These are phyloP conservation scores for Doryteuthis pealeii DNA, from an alignment of 1,140 invertebrate species.

Conservation along the genomic window DNA sequence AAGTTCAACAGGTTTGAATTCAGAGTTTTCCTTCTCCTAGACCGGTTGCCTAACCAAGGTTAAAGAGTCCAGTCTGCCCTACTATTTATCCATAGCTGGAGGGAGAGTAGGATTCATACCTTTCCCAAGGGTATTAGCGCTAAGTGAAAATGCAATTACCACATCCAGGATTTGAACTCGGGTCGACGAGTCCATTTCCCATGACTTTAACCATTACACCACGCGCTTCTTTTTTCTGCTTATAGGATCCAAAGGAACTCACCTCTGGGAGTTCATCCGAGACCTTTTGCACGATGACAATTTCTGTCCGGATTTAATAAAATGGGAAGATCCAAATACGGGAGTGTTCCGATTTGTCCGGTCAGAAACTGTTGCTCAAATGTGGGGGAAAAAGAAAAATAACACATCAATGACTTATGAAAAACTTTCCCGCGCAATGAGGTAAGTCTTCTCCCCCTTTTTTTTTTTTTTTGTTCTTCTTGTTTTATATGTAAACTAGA, in stretches of 20 bases:
- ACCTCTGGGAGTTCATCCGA: constrained; percentile 57
- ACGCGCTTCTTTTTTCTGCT: too few species aligned
- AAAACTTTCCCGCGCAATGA: constrained; percentile 89
- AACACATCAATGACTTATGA: constrained; percentile 93
- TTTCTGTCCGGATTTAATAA: constrained; percentile 62
- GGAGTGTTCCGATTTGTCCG: constrained; percentile 85
- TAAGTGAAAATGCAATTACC: too few species aligned
- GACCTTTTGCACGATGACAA: constrained; percentile 51
- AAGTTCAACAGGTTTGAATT: too few species aligned
- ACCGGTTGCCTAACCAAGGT: too few species aligned
- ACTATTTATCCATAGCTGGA: too few species aligned
- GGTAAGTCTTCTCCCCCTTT: constrained; percentile 61
- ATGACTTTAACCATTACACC: too few species aligned
- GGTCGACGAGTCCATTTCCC: too few species aligned
- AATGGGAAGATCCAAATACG: constrained; percentile 84
- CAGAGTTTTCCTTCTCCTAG: too few species aligned
- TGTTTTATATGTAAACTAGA: neutral
- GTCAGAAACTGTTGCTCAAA: constrained; percentile 82
- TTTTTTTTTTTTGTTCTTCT: neutral
- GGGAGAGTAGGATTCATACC: too few species aligned
- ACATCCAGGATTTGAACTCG: too few species aligned
- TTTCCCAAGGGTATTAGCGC: too few species aligned
- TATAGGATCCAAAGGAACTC: constrained; percentile 50
- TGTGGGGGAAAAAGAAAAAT: constrained; percentile 84
- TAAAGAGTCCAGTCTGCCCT: too few species aligned